phyloP scores from a whole-genome alignment of 2,113 vertebrate species.

The Stomatorhinus ivindoensis region DNA sequence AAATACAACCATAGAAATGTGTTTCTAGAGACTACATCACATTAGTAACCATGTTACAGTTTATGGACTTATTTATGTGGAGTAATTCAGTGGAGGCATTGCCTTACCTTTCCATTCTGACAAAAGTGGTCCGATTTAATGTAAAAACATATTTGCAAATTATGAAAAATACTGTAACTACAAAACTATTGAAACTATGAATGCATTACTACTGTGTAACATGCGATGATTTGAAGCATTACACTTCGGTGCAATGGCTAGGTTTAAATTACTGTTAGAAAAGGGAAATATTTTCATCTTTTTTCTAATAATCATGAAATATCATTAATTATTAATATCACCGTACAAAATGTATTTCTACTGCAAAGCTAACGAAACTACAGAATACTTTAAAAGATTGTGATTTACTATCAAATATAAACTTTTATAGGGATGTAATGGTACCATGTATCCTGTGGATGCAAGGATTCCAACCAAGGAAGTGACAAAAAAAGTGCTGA shows the following conservation, averaged over 20 bases:
- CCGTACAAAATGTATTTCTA: neutral
- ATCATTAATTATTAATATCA: neutral
- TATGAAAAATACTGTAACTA: slow-evolving; percentile 27
- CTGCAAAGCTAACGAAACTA: neutral
- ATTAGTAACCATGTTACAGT: slow-evolving; percentile 29
- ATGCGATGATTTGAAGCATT: neutral
- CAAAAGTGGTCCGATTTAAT: slow-evolving; percentile 62
- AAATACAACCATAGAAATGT: neutral
- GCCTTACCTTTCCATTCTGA: slow-evolving; percentile 74
- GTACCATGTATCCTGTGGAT: neutral
- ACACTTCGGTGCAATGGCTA: neutral
- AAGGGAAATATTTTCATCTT: neutral
- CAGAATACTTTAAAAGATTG: neutral
- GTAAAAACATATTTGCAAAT: slow-evolving; percentile 58
- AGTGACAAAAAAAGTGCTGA: neutral
- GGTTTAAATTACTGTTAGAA: neutral
- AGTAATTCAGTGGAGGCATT: slow-evolving; percentile 24
- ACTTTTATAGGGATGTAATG: neutral
- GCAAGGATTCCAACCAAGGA: neutral
- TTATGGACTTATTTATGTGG: neutral
- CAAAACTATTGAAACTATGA: slow-evolving; percentile 18
- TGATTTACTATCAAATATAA: neutral
- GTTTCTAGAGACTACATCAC: slow-evolving; percentile 20
- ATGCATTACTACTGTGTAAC: neutral
- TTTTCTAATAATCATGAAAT: neutral